Evolutionary conservation across 2,888 invertebrate species (phyloP).

Genomic region (Drosophila quasianomalipes): DNA sequence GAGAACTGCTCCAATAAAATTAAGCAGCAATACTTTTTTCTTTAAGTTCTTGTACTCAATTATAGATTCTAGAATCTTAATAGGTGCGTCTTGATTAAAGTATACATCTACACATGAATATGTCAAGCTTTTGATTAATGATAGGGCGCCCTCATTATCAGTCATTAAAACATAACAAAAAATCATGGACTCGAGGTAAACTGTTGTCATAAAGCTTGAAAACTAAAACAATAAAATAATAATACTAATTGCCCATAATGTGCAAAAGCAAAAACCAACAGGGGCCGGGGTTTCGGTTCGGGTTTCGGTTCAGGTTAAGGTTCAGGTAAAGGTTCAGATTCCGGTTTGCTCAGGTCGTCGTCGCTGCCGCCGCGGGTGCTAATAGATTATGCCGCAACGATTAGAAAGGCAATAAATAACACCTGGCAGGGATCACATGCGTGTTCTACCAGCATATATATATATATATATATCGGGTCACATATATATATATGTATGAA

Average conservation of each 20-base stretch:
- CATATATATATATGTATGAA: conserved; percentile 11
- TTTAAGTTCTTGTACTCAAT: background rate
- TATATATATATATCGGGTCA: conserved; percentile 30
- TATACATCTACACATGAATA: background rate
- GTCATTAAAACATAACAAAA: conserved; percentile 54
- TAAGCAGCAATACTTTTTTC: background rate
- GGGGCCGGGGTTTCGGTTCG: background rate
- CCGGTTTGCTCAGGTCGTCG: conserved; percentile 33
- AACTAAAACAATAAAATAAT: conserved; percentile 74
- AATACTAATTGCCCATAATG: conserved; percentile 72
- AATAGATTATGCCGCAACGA: conserved; percentile 85
- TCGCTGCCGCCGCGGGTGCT: conserved; percentile 56
- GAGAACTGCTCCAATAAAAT: background rate
- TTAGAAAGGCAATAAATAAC: conserved; percentile 84
- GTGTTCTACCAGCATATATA: conserved; percentile 53
- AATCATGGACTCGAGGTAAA: conserved; percentile 32
- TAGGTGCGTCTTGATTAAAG: background rate
- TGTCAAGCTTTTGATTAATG: conserved; percentile 58
- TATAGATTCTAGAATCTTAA: background rate
- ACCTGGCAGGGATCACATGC: conserved; percentile 84
- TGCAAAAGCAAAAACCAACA: conserved; percentile 56
- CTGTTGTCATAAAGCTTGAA: conserved; percentile 59
- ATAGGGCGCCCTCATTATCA: conserved; percentile 30
- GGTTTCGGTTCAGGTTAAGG: background rate
- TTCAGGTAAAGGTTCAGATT: conserved; percentile 6